Evolutionary conservation across 2,797 vertebrate genomes (phyloP).

Genomic region (Vipera latastei): DNA sequence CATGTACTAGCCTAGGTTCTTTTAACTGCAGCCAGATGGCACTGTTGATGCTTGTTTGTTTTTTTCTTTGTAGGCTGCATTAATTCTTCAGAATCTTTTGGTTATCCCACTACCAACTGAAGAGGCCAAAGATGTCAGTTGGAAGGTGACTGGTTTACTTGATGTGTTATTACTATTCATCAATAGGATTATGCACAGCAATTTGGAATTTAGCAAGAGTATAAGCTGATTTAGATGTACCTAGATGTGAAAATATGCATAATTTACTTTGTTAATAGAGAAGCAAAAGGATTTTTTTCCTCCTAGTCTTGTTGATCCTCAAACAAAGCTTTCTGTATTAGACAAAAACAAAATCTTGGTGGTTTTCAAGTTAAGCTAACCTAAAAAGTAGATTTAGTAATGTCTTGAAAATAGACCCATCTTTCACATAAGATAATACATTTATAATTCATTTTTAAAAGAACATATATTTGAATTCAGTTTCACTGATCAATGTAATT

Average conservation of each 20-base stretch:
- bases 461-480: neutral
- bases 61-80: constrained; percentile 83
- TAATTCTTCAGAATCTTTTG: constrained; percentile 96
- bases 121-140: constrained; percentile 80
- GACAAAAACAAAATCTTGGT: neutral
- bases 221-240: neutral
- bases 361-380: neutral
- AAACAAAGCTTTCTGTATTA: neutral
- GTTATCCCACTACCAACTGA: constrained; percentile 88
- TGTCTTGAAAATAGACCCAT: neutral
- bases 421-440: neutral
- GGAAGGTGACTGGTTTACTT: constrained; percentile 80
- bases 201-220: neutral
- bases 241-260: neutral
- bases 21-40: constrained; percentile 75
- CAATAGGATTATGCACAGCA: neutral
- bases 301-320: neutral
- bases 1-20: neutral
- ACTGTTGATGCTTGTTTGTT: constrained; percentile 73
- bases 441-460: neutral
- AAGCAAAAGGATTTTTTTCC: neutral
- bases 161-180: neutral
- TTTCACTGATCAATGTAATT: neutral
- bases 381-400: neutral
- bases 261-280: neutral